phyloP scores from a whole-genome alignment of 2,888 invertebrate genomes.

The Ophonus ardosiacus region DNA sequence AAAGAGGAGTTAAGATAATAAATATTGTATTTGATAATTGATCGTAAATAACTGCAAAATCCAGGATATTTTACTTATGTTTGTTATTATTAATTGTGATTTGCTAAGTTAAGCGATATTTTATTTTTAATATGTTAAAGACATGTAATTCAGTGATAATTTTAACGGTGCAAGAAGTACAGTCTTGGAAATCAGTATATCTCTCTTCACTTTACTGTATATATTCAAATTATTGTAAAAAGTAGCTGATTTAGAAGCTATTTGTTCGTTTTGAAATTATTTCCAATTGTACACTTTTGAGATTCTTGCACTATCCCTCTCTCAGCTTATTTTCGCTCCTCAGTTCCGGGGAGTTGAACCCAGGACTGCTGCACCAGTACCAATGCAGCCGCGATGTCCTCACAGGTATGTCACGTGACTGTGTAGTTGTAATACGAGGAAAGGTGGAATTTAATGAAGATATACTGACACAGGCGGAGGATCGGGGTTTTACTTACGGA shows the following conservation, averaged over 20 bases:
- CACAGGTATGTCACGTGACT: neutral
- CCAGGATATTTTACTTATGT: constrained; percentile 16
- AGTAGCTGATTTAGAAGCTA: neutral
- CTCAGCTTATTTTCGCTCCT: no score
- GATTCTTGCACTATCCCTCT: neutral
- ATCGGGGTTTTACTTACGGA: neutral
- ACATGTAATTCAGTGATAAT: constrained; percentile 43
- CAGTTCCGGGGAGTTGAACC: neutral
- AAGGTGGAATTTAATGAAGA: neutral
- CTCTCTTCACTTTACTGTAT: neutral
- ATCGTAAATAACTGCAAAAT: neutral
- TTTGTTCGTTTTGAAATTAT: neutral
- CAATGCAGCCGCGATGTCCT: neutral
- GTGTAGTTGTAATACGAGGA: neutral
- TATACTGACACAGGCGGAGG: neutral
- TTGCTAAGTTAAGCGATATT: constrained; percentile 55
- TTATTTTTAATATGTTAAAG: constrained; percentile 49
- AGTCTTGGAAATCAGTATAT: constrained; percentile 11
- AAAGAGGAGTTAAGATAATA: neutral
- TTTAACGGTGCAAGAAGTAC: constrained; percentile 23
- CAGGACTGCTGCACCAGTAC: neutral
- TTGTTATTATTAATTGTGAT: constrained; percentile 58
- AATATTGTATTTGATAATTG: no score
- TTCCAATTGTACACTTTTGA: neutral
- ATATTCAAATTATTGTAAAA: neutral